Base-by-base conservation (phyloP, 2,888 invertebrate genomes). In the Macrophya alboannulata region DNA sequence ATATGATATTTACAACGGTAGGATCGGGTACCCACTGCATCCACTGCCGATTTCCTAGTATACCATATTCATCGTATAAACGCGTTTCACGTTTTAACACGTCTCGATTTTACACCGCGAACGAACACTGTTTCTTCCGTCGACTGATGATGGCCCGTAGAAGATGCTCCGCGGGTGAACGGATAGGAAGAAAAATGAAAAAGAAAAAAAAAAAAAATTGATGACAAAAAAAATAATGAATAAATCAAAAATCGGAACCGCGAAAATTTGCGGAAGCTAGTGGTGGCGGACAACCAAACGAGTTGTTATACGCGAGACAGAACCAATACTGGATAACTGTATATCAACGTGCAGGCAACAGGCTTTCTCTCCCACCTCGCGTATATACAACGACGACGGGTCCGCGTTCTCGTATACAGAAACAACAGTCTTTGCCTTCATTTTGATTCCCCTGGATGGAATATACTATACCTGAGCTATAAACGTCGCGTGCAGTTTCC, bases 391-490 rank as follows among this genome's bases (percentile, higher is more conserved):
- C 71, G 31, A 43, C 59, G 45, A 40, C 31, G 43, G 21, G 40
- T 43, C 68, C 68, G 51, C 72, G 51, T 76, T 59, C 84, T 84
- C 55, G 84, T 77, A n/a, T n/a, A 77, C 43, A 74, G 71, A 37
- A 68, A 74, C 74, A 74, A 74, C 72, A 74, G 59, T 65, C 65
- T 81, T 81, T 45, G 81, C 81, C 62, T 81, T 81, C 81, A 81
- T 81, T 81, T 81, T 65, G 21, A 81, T 62, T 62, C 81, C 40
- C 91, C 90, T 88, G 48, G 31, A 51, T 59, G 65, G 48, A 68
- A 37, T 55, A 55, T n/a, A 17, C n/a, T 55, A n/a, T n/a, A 79
- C 1, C 21, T n/a, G n/a, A n/a, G 37, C 55, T 72, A 86, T 88
- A 88, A 88, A 86, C 40, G 43, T 43, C 15, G 37, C 48, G 25